Conservation (phyloP, 1,140 invertebrate species). For the Zeugodacus cucurbitae region DNA sequence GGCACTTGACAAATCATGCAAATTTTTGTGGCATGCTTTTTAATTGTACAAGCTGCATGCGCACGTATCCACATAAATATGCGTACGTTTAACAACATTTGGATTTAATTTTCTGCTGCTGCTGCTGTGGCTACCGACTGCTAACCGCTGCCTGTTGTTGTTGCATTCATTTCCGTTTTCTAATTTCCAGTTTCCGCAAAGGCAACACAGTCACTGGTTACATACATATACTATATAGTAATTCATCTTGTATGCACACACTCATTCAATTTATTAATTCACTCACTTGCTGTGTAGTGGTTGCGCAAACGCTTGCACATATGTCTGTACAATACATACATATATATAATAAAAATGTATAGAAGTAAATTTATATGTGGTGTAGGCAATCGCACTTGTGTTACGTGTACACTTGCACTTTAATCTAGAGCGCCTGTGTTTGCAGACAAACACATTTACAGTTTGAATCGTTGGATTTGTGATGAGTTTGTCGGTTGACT, state of each 20-base stretch:
- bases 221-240: not conserved
- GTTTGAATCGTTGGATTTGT: not conserved
- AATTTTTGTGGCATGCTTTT: not conserved
- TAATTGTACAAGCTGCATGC: not conserved
- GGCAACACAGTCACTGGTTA: not conserved
- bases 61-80: not conserved
- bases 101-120: not conserved
- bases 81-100: not conserved
- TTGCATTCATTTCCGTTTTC: not conserved
- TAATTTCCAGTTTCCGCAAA: conserved; percentile 17
- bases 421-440: not conserved
- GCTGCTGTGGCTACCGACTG: not conserved
- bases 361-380: not conserved
- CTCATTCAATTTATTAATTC: conserved; percentile 26
- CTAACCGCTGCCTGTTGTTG: not conserved
- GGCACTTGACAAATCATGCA: conserved; percentile 1
- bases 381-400: not conserved
- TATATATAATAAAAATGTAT: not conserved
- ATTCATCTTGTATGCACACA: not conserved
- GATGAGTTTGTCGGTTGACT: not conserved
- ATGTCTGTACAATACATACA: not conserved
- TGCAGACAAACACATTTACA: not conserved
- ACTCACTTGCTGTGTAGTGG: conserved; percentile 10
- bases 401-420: not conserved
- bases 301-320: not conserved